Evolutionary conservation across 2,797 vertebrate genomes (phyloP).

Genomic region (Pogoniulus pusillus): DNA sequence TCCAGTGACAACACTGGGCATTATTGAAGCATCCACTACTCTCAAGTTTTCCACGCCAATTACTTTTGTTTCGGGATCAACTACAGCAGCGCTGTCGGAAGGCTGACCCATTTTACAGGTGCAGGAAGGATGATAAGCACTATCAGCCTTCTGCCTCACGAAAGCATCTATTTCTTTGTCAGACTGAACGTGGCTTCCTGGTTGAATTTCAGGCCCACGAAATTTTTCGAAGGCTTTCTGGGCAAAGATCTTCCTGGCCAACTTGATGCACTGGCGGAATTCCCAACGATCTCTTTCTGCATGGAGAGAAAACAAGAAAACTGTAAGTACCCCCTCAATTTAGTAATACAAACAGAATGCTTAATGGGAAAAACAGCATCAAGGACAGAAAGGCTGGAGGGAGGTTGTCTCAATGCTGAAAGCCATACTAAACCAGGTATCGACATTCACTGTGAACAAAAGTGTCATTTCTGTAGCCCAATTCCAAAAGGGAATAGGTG

Average conservation of each 20-base stretch:
- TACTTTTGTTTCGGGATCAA: slow-evolving; percentile 86
- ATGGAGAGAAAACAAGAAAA: slow-evolving; percentile 22
- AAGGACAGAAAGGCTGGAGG: background rate
- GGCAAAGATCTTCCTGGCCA: slow-evolving; percentile 91
- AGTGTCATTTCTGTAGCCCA: background rate
- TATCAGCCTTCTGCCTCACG: slow-evolving; percentile 89
- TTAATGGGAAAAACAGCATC: background rate
- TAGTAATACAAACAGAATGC: background rate
- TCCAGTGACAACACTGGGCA: slow-evolving; percentile 96
- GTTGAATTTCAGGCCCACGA: slow-evolving; percentile 87
- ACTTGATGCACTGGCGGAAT: slow-evolving; percentile 87
- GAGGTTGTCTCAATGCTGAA: background rate
- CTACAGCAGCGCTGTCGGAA: slow-evolving; percentile 85
- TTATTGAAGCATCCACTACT: slow-evolving; percentile 95
- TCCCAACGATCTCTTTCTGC: slow-evolving; percentile 89
- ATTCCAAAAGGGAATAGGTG: background rate
- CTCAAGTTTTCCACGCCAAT: slow-evolving; percentile 88
- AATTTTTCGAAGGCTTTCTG: slow-evolving; percentile 91
- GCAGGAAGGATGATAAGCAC: slow-evolving; percentile 95
- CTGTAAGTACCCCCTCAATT: background rate
- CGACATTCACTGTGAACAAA: background rate
- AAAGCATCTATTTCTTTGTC: slow-evolving; percentile 93
- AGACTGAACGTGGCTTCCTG: slow-evolving; percentile 82
- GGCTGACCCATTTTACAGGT: slow-evolving; percentile 95
- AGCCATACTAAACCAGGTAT: background rate